Conservation (phyloP, 2,888 invertebrate genomes). For the Drosophila pegasa region DNA sequence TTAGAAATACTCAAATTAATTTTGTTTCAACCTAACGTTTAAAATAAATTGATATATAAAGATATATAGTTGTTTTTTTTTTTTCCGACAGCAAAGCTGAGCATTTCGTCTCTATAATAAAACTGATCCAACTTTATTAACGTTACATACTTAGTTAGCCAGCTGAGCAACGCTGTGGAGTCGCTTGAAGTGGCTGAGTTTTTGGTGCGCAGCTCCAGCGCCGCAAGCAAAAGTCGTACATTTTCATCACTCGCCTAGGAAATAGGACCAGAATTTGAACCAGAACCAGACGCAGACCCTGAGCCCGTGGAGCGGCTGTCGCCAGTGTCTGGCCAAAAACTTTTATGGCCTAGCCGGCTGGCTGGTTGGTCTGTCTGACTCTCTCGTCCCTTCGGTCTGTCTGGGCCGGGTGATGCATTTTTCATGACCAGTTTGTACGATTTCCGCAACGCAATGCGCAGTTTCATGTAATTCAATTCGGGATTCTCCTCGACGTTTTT, state of each 20-base stretch:
- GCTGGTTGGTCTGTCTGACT: slow-evolving; percentile 32
- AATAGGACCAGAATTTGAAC: slow-evolving; percentile 23
- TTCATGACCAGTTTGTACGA: slow-evolving; percentile 80
- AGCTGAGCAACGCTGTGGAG: slow-evolving; percentile 15
- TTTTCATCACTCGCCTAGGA: slow-evolving; percentile 70
- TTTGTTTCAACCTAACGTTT: too few species aligned
- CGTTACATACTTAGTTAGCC: slow-evolving; percentile 3
- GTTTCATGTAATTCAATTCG: slow-evolving; percentile 78
- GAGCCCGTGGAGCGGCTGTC: slow-evolving; percentile 44
- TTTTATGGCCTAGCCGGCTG: slow-evolving; percentile 48
- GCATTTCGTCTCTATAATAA: too few species aligned
- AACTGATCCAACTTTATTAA: not conserved
- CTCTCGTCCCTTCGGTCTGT: slow-evolving; percentile 17
- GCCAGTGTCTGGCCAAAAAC: slow-evolving; percentile 57
- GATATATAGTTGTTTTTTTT: too few species aligned
- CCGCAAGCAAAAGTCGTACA: slow-evolving; percentile 74
- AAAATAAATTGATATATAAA: too few species aligned
- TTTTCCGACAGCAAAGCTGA: too few species aligned
- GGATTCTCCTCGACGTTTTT: slow-evolving; percentile 39
- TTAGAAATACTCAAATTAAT: too few species aligned
- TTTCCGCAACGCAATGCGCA: slow-evolving; percentile 75
- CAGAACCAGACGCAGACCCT: slow-evolving; percentile 29
- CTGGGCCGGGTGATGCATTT: slow-evolving; percentile 67
- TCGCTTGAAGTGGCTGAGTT: slow-evolving; percentile 31
- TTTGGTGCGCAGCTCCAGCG: slow-evolving; percentile 65